Evolutionary conservation across 2,888 invertebrate species (phyloP), one percentile per base, ranked within the genome.

Genomic region (Chesias legatella): DNA sequence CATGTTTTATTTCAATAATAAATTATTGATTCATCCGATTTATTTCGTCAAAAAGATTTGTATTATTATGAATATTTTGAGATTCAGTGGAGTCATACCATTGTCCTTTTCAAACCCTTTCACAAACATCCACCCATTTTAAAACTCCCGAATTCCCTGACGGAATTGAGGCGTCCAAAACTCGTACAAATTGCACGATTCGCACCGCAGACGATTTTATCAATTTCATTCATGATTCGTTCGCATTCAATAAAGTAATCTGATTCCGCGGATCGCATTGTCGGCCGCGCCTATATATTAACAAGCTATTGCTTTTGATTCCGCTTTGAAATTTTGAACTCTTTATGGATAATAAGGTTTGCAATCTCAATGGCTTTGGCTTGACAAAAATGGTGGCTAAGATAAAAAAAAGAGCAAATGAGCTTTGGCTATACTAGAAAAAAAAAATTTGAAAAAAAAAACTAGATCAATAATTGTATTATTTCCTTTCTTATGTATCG

Each of bases 151-250:
- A 43, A 45, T 41, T 27, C 41, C 47, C 37, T 26, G 24, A 44
- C 28, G 42, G 24, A 34, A 34, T 45, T 37, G 30, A 53, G 56
- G 48, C 53, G 50, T 61, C 60, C 56, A 56, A 65, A 67, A 61
- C 60, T 63, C 58, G 60, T 42, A 51, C 44, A 53, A 48, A 69
- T 74, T 63, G 66, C 60, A 51, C 67, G 65, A 62, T 69, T 67
- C 67, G 56, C 67, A 67, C 72, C 73, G 65, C 73, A 76, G 73
- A 75, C 76, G 73, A 79, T 79, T 78, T 78, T 78, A 79, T 79
- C 75, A 80, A 76, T 80, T 79, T 73, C 79, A 73, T 74, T 76
- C 74, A 73, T 75, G 77, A 79, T 77, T 76, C 72, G 72, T 60
- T 67, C 67, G 63, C 59, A 67, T 70, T 70, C 71, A 79, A 73